Evolutionary conservation across 2,888 invertebrate species (phyloP).

Genomic region (Drymonia ruficornis): DNA sequence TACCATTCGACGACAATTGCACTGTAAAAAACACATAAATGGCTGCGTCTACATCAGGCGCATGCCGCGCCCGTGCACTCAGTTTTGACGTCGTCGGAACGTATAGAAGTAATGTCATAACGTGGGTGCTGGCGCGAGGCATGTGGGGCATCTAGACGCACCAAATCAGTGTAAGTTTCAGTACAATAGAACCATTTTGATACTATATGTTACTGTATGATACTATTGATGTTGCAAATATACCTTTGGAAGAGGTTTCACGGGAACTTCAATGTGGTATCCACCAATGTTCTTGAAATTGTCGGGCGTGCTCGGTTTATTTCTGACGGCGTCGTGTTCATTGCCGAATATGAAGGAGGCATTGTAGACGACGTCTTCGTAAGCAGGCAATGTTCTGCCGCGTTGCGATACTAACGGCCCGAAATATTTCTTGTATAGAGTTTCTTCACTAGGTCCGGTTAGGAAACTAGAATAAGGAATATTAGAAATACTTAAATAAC

Average conservation of each 20-base stretch:
- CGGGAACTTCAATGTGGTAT: constrained; percentile 53
- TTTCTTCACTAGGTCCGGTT: constrained; percentile 22
- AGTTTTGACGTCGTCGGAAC: no score
- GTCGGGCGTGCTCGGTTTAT: constrained; percentile 49
- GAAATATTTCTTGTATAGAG: constrained; percentile 42
- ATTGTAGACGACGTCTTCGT: constrained; percentile 49
- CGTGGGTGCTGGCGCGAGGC: no score
- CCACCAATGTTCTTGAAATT: constrained; percentile 60
- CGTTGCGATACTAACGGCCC: constrained; percentile 39
- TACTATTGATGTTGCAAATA: no score
- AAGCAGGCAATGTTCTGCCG: constrained; percentile 43
- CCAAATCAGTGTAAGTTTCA: no score
- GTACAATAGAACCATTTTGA: no score
- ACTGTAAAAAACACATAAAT: no score
- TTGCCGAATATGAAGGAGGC: constrained; percentile 59
- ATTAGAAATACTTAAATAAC: neutral
- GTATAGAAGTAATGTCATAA: no score
- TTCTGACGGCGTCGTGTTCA: constrained; percentile 51
- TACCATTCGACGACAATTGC: no score
- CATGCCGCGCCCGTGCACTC: no score
- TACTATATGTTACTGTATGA: no score
- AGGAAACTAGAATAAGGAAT: constrained; percentile 22
- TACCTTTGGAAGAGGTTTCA: constrained; percentile 59
- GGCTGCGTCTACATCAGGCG: no score
- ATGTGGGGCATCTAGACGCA: no score